phyloP scores from a whole-genome alignment of 2,797 vertebrate species.

The Sebastes hubbsi region DNA sequence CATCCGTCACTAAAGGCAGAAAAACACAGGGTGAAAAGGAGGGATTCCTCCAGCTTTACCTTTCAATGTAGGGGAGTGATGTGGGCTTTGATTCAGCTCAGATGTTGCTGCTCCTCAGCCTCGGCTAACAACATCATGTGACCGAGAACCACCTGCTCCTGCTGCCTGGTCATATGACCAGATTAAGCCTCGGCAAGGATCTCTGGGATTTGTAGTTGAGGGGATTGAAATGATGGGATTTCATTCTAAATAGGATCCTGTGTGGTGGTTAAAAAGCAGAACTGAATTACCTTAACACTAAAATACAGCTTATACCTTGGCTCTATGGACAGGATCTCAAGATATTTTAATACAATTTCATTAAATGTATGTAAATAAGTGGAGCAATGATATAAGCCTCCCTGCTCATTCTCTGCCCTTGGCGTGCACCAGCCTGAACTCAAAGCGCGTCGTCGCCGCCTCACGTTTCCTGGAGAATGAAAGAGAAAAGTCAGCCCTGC shows the following conservation, averaged over 20 bases:
- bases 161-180: slow-evolving; percentile 75
- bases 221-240: not conserved
- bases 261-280: not conserved
- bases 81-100: slow-evolving; percentile 74
- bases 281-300: not conserved
- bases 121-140: slow-evolving; percentile 81
- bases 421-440: too few relatives aligned
- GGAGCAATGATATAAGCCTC: not conserved
- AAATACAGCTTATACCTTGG: not conserved
- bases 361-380: not conserved
- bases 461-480: too few relatives aligned
- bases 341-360: not conserved
- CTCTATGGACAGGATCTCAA: not conserved
- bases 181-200: slow-evolving; percentile 28
- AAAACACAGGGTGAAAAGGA: slow-evolving; percentile 46
- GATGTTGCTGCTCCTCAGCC: slow-evolving; percentile 71
- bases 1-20: slow-evolving; percentile 28
- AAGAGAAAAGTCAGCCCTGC: too few relatives aligned
- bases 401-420: too few relatives aligned
- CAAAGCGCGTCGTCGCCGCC: too few relatives aligned
- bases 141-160: slow-evolving; percentile 75
- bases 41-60: slow-evolving; percentile 76
- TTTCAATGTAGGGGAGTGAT: slow-evolving; percentile 65
- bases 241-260: not conserved
- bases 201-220: slow-evolving; percentile 80